Percentiles rank a stretch among this genome's conserved stretches.
These are phyloP conservation scores for Volucella zonaria DNA, from an alignment of 2,888 invertebrate genomes.

Conservation along the genomic window DNA sequence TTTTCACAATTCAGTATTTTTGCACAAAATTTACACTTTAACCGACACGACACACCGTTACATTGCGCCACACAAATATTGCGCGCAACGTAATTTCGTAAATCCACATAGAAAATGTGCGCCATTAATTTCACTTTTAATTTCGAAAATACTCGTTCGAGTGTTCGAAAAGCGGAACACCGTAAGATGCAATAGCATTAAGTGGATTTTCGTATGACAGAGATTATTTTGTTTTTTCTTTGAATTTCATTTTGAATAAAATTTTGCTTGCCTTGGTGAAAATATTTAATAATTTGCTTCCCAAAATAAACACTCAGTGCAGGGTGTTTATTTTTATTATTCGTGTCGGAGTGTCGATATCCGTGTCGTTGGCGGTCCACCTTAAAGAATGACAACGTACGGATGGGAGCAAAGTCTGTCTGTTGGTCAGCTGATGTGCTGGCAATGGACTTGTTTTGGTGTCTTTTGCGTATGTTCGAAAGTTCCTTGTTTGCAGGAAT, in stretches of 20 bases:
- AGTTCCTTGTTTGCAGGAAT: no score
- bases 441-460: no score
- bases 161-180: slow-evolving; percentile 1
- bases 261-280: slow-evolving; percentile 43
- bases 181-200: background rate
- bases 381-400: no score
- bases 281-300: slow-evolving; percentile 46
- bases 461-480: no score
- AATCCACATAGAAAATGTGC: slow-evolving; percentile 50
- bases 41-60: background rate
- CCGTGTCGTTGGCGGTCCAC: no score
- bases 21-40: background rate
- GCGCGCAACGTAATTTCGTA: slow-evolving; percentile 44
- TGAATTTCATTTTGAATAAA: slow-evolving; percentile 31
- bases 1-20: no score
- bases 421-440: no score
- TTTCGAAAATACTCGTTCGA: slow-evolving; percentile 19
- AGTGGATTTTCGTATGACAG: background rate
- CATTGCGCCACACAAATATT: slow-evolving; percentile 3
- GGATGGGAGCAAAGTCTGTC: no score
- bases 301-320: slow-evolving; percentile 52
- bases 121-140: slow-evolving; percentile 64
- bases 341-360: slow-evolving; percentile 18
- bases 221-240: background rate
- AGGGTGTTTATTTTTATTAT: slow-evolving; percentile 57